Evolutionary conservation across 2,113 vertebrate genomes (phyloP).

Genomic region (Syrrhaptes paradoxus): DNA sequence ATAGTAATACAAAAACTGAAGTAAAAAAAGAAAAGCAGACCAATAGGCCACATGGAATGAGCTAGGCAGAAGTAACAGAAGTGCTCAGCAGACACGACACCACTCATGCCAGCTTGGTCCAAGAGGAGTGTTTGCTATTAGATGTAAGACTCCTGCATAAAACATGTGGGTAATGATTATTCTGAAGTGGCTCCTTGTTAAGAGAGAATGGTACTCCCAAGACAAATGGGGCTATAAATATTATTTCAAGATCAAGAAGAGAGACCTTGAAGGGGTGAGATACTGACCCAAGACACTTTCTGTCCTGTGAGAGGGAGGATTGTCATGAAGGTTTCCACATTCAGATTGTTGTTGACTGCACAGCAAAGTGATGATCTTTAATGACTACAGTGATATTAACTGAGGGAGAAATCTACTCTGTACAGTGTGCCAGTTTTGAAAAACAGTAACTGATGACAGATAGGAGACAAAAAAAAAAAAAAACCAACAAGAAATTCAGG

Average conservation of each 20-base stretch:
- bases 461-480: not conserved
- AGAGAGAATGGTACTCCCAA: not conserved
- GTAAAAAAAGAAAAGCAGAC: slow-evolving; percentile 9
- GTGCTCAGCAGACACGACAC: not conserved
- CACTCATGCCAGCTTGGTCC: not conserved
- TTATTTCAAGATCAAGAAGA: slow-evolving; percentile 27
- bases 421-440: not conserved
- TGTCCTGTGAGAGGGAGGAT: not conserved
- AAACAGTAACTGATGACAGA: not conserved
- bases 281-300: not conserved
- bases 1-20: not conserved
- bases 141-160: slow-evolving; percentile 11
- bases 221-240: slow-evolving; percentile 33
- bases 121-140: not conserved
- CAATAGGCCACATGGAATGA: not conserved
- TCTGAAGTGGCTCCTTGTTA: not conserved
- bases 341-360: not conserved
- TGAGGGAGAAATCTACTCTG: slow-evolving; percentile 1
- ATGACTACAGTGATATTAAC: not conserved
- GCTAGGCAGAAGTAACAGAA: not conserved
- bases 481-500: not conserved
- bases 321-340: not conserved
- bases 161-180: slow-evolving; percentile 16
- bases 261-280: not conserved
- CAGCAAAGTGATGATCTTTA: not conserved